Evolutionary conservation across 1,140 invertebrate species (phyloP).

Genomic region (Drosophila ohnishii): DNA sequence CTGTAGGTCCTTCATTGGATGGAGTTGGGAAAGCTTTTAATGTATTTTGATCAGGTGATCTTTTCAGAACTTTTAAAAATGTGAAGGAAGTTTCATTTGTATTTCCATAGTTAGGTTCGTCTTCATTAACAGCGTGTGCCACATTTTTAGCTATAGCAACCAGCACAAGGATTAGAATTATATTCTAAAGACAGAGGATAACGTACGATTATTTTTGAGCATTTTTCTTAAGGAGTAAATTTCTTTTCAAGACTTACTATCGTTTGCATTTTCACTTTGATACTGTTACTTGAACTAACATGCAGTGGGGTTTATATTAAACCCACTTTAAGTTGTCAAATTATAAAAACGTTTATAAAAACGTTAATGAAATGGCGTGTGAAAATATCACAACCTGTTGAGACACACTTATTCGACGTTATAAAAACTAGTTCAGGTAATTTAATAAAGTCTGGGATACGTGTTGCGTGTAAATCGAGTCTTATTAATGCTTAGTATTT

Average conservation of each 20-base stretch:
- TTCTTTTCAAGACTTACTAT: not conserved
- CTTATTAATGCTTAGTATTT: not conserved
- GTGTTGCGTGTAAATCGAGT: not conserved
- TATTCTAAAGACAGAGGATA: not conserved
- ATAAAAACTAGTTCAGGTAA: not conserved
- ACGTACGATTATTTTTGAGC: not conserved
- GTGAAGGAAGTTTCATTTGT: not conserved
- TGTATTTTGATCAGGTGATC: not conserved
- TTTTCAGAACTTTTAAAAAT: not conserved
- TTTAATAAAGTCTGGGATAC: not conserved
- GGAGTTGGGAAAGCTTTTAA: not conserved
- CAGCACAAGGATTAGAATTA: not conserved
- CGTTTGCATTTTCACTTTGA: conserved; percentile 7
- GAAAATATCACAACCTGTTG: not conserved
- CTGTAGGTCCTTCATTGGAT: not conserved
- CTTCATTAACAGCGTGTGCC: too few species aligned
- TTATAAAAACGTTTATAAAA: not conserved
- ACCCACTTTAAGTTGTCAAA: not conserved
- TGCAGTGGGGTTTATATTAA: conserved; percentile 4
- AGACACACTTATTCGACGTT: not conserved
- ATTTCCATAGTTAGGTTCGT: not conserved
- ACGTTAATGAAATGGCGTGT: not conserved
- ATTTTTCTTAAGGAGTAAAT: too few species aligned
- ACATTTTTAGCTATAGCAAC: not conserved
- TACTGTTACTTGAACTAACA: not conserved